phyloP scores from a whole-genome alignment of 2,797 vertebrate species.

The Diplodus puntazzo region DNA sequence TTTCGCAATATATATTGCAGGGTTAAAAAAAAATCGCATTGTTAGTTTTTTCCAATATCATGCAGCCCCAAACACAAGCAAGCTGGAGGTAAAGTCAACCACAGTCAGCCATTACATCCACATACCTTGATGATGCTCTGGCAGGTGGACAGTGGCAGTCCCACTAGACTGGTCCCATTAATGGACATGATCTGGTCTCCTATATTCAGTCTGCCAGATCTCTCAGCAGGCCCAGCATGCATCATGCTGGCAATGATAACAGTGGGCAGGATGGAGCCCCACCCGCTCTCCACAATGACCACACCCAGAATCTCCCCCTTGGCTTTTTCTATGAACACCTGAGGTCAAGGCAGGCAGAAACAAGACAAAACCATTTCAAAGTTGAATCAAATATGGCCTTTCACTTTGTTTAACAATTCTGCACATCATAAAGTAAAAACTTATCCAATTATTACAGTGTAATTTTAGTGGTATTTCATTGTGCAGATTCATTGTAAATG shows the following conservation, averaged over 20 bases:
- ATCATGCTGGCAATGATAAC: conserved; percentile 99
- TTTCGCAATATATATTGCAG: no score
- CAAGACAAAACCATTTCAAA: conserved; percentile 4
- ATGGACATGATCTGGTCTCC: conserved; percentile 99
- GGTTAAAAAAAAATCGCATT: no score
- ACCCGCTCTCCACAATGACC: conserved; percentile 97
- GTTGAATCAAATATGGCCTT: not conserved
- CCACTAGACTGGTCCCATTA: conserved; percentile 96
- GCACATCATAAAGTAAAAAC: not conserved
- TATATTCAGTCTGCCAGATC: conserved; percentile 94
- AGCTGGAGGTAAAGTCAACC: no score
- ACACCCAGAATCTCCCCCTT: conserved; percentile 97
- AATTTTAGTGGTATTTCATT: not conserved
- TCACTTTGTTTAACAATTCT: not conserved
- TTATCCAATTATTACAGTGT: not conserved
- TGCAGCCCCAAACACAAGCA: no score
- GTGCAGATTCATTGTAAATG: no score
- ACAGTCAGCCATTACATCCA: no score
- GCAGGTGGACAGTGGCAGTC: conserved; percentile 95
- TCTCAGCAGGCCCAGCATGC: conserved; percentile 96
- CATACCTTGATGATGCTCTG: conserved; percentile 98
- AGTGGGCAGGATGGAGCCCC: conserved; percentile 97
- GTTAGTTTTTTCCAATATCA: no score
- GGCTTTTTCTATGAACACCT: conserved; percentile 96
- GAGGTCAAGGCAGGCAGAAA: conserved; percentile 15